phyloP scores from a whole-genome alignment of 2,888 invertebrate species.

The Yponomeuta malinellus region DNA sequence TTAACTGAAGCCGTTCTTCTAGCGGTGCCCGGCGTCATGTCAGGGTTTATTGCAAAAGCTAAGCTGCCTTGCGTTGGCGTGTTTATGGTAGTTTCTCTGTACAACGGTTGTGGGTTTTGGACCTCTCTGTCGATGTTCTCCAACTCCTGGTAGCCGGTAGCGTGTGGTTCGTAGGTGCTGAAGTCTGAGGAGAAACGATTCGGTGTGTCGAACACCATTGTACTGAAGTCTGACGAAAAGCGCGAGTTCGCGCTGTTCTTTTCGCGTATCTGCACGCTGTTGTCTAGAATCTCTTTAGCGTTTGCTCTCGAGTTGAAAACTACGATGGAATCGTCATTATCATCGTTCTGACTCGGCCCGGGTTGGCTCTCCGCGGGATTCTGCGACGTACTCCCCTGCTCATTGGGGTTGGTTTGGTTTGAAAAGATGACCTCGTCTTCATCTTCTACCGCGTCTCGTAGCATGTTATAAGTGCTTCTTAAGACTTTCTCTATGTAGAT shows the following conservation, averaged over 20 bases:
- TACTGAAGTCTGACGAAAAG: slow-evolving; percentile 23
- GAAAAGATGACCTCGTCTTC: slow-evolving; percentile 77
- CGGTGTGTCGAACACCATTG: slow-evolving; percentile 13
- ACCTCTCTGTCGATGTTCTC: slow-evolving; percentile 56
- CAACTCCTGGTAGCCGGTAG: slow-evolving; percentile 56
- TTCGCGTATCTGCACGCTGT: slow-evolving; percentile 48
- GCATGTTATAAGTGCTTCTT: slow-evolving; percentile 62
- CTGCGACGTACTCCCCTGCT: slow-evolving; percentile 19
- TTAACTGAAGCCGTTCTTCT: slow-evolving; percentile 60
- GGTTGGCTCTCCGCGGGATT: slow-evolving; percentile 10
- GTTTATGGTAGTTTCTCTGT: slow-evolving; percentile 72
- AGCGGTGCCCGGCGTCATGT: slow-evolving; percentile 55
- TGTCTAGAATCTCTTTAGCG: slow-evolving; percentile 59
- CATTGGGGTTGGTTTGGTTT: slow-evolving; percentile 38
- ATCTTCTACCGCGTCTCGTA: slow-evolving; percentile 62
- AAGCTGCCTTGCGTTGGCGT: slow-evolving; percentile 44
- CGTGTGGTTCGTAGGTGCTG: slow-evolving; percentile 40
- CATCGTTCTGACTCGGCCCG: slow-evolving; percentile 42
- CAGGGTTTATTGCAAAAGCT: slow-evolving; percentile 45
- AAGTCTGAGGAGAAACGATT: slow-evolving; percentile 53
- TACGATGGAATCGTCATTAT: slow-evolving; percentile 44
- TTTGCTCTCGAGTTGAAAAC: slow-evolving; percentile 57
- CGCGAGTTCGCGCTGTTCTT: slow-evolving; percentile 27
- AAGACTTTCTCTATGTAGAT: slow-evolving; percentile 67
- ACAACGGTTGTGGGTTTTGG: slow-evolving; percentile 68